Base-by-base conservation (phyloP, 2,113 vertebrate species). In the Malurus alboscapulatus region DNA sequence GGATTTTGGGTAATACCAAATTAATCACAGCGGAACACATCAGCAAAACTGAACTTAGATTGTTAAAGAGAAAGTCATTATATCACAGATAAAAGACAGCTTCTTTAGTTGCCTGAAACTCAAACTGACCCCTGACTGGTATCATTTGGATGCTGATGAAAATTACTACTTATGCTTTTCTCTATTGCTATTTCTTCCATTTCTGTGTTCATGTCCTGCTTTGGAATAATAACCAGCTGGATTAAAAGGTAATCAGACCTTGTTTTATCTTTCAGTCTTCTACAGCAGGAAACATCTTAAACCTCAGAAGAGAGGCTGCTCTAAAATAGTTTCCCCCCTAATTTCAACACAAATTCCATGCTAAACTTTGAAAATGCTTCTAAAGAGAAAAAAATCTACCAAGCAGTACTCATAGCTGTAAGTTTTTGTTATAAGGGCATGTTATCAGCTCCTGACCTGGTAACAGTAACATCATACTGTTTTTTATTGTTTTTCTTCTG, bases 21-120 rank as follows among this genome's bases (percentile, higher is more conserved):
- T 94, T 92, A 96, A 93, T 93, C 89, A 93, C 32, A 89, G 25
- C 20, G 10, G 30, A 93, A 79, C 42, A 69, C 32, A 84, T 38
- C 54, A 92, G 81, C 74, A 91, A 92, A 82, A 27, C 32, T 25
- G 27, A 57, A 79, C 89, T 93, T 76, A 75, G 21, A 54, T 65
- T 63, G 45, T 53, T 88, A 53, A 81, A 63, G 40, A 65, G n/a
- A 67, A 86, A 75, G 40, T 9, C 32, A 58, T 51, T 66, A 50
- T 51, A 69, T 1, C n/a, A 21, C 19, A 79, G 26, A 65, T 69
- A 62, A 79, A 76, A 88, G 14, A 36, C 13, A 84, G 30, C 12
- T 16, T 84, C 30, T 76, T 58, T 50, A 54, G 47, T 44, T 93
- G 26, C 34, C 50, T 89, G 59, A 83, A 92, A 63, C 15, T 82